Conservation (phyloP, 2,888 invertebrate genomes). For the Protophormia terraenovae region DNA sequence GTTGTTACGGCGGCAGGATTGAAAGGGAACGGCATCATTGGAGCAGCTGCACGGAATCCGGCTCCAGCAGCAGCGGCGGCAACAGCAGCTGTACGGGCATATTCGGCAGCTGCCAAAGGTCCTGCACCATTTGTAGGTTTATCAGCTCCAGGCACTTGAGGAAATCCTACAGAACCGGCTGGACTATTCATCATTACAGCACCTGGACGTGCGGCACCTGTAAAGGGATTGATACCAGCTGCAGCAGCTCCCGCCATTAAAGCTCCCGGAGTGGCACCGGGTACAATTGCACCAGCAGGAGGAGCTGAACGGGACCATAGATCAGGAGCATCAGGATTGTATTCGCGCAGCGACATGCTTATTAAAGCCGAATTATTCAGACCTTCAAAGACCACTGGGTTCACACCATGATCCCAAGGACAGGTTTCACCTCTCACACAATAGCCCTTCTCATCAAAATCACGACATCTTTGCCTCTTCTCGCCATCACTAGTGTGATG, state of each 20-base stretch:
- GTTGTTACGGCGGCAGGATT: conserved; percentile 79
- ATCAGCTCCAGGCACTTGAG: conserved; percentile 67
- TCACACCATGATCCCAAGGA: conserved; percentile 97
- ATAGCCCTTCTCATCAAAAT: conserved; percentile 96
- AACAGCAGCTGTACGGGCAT: conserved; percentile 73
- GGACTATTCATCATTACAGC: conserved; percentile 73
- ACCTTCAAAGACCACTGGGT: conserved; percentile 97
- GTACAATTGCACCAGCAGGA: conserved; percentile 69
- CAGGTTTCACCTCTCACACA: conserved; percentile 98
- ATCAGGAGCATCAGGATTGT: conserved; percentile 92
- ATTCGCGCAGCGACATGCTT: conserved; percentile 83
- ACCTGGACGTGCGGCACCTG: conserved; percentile 76
- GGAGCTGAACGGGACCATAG: conserved; percentile 83
- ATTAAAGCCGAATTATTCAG: conserved; percentile 82
- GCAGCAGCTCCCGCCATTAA: conserved; percentile 71
- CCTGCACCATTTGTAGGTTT: conserved; percentile 70
- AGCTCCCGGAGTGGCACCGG: conserved; percentile 58
- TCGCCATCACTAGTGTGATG: conserved; percentile 65
- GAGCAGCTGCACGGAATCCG: conserved; percentile 74
- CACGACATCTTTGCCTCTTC: conserved; percentile 89
- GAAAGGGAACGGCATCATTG: conserved; percentile 79
- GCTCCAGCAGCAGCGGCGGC: conserved; percentile 73
- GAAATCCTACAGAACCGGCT: conserved; percentile 67
- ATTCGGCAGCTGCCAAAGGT: conserved; percentile 72
- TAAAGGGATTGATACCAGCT: conserved; percentile 77